These are phyloP conservation scores for Sebastes oblongus DNA, from an alignment of 2,797 vertebrate species.

Conservation along the genomic window DNA sequence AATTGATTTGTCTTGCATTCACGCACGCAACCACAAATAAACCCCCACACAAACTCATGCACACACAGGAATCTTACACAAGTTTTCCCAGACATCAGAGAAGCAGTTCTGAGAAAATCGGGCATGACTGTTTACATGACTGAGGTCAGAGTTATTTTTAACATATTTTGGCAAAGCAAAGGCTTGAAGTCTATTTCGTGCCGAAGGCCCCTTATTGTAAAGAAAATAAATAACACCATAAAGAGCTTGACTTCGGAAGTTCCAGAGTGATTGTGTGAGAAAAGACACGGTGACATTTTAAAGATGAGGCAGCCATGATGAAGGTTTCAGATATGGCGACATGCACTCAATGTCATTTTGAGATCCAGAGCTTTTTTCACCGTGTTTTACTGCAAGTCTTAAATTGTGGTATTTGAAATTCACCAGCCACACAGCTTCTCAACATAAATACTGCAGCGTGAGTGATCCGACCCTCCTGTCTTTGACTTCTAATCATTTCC, in stretches of 20 bases:
- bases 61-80: constrained; percentile 35
- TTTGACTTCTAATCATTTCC: background rate
- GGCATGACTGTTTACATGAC: constrained; percentile 75
- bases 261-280: constrained; percentile 43
- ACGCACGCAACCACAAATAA: background rate
- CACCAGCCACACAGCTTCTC: background rate
- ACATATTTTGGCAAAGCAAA: constrained; percentile 62
- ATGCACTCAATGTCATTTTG: background rate
- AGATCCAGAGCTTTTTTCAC: background rate
- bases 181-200: constrained; percentile 54
- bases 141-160: constrained; percentile 78
- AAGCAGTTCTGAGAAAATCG: constrained; percentile 59
- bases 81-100: constrained; percentile 74
- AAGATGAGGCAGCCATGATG: background rate
- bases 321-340: background rate
- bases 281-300: constrained; percentile 8
- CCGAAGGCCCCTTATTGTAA: constrained; percentile 45
- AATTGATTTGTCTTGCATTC: constrained; percentile 14
- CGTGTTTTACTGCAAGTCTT: background rate
- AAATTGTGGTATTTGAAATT: background rate
- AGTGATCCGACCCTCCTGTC: background rate
- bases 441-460: background rate
- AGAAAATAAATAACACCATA: constrained; percentile 64
- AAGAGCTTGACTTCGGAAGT: constrained; percentile 30
- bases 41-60: constrained; percentile 9